Evolutionary conservation across 2,888 invertebrate genomes (phyloP), one percentile per base, ranked within the genome.

Genomic region (Apocheima hispidaria): DNA sequence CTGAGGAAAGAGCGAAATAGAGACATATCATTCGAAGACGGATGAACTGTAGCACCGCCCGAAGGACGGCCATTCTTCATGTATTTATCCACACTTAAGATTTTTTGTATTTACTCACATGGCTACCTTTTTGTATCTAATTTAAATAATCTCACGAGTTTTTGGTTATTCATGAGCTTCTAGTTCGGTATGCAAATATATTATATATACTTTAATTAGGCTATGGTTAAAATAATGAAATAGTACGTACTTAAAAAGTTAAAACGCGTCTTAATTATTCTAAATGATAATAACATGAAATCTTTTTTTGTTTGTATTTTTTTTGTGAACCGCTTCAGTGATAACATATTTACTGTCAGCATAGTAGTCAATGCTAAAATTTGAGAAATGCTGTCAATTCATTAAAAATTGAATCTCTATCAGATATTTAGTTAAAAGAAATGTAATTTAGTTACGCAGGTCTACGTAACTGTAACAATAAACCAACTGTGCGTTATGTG

Each of bases 1-100:
- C 78, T 79, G 81, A 74, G 28, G 81, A 84, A 79, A 77, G 76
- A 73, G 75, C 78, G 71, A 79, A 88, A 91, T 89, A 88, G 84
- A 90, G 89, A 79, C 75, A 83, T 88, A 56, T 56, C 41, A 36
- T 46, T 41, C 55, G 18, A 14, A 65, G 69, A 69, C 18, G 66
- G 79, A 74, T 79, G 73, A 65, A 73, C 67, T 76, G 73, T 75
- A 72, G 82, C 74, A 83, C 84, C 88, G 84, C 88, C 89, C 80
- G 76, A 71, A 75, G 71, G 71, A 70, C 73, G 66, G 73, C 74
- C 79, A 81, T 84, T 82, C 53, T 48, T 63, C 51, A 7, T 52
- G 28, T 46, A 18, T 33, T 36, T 41, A 40, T 20, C 74, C 74
- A 62, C 18, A 63, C 20, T 57, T 51, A 54, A 62, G 43, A 63